Evolutionary conservation across 1,140 invertebrate genomes (phyloP).

Genomic region (Pseudachorutes palmiensis): DNA sequence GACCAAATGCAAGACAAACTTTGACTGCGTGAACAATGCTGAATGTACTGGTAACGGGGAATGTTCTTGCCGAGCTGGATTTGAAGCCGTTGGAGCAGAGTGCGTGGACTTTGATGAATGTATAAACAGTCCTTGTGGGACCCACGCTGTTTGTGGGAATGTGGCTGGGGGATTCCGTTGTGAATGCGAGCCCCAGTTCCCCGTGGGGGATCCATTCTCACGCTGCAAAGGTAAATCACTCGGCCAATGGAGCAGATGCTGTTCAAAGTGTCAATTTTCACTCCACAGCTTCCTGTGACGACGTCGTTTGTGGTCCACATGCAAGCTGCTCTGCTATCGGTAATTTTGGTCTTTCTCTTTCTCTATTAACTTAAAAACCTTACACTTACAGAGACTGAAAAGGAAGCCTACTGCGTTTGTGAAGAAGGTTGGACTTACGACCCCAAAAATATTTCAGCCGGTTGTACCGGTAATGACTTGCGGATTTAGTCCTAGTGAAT

Average conservation of each 20-base stretch:
- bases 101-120: constrained; percentile 81
- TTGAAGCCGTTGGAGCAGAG: constrained; percentile 65
- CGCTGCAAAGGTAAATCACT: constrained; percentile 59
- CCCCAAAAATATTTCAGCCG: constrained; percentile 74
- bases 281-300: constrained; percentile 70
- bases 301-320: constrained; percentile 74
- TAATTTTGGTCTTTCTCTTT: too few species aligned
- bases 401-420: constrained; percentile 87
- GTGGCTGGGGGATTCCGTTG: constrained; percentile 74
- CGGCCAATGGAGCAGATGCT: background rate
- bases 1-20: constrained; percentile 75
- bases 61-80: constrained; percentile 84
- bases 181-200: constrained; percentile 70
- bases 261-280: background rate
- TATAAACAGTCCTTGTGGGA: constrained; percentile 64
- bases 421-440: constrained; percentile 89
- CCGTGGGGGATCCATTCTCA: constrained; percentile 68
- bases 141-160: constrained; percentile 71
- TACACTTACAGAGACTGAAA: background rate
- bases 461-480: constrained; percentile 60
- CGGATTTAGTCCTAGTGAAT: background rate
- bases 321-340: constrained; percentile 82
- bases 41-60: constrained; percentile 70
- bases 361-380: too few species aligned
- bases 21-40: constrained; percentile 85